Evolutionary conservation across 2,888 invertebrate genomes (phyloP), one percentile per base, ranked within the genome.

Genomic region (Labia minor): DNA sequence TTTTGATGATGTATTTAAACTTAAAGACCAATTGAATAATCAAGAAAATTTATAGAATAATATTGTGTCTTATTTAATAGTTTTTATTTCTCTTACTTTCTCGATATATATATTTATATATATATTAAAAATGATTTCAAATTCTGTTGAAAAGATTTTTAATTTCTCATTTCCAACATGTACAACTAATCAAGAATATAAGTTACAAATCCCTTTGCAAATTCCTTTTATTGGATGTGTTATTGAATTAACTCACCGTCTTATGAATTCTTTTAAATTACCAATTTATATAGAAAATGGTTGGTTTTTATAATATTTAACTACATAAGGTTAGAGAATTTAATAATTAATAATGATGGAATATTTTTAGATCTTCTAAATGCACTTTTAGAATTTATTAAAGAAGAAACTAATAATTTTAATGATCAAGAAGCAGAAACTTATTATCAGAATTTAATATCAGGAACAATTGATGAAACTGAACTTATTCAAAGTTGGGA

Each of bases 401-500:
- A 82, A 62, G 77, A 80, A 67, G 85, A 88, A 74, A 88, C 88
- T 61, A 82, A 85, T 72, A 81, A 83, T 68, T 88, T 84, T 73
- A 82, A 86, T 75, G 87, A 88, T 75, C 82, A 83, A 65, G 80
- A 84, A 72, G 86, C 85, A 69, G 85, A 83, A 67, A 81, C 81
- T 67, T 76, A 86, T 0, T 77, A 90, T 0, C 79, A 84, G 64
- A 81, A 83, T 67, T 81, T 85, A 0, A 85, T 83, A 71, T 82
- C 81, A 72, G 85, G 85, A 67, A 82, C 84, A 67, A 76, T 86
- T 0, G 87, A 89, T 74, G 79, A 89, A 1, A 92, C 93, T 73
- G 85, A 86, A 20, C 81, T 89, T 14, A 86, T 90, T 1, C 87
- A 87, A 73, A 83, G 85, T 73, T 92, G 91, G 85, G 92, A 92